A percentile compares a stretch with the other conserved stretches of the same genome.
phyloP scores from a whole-genome alignment of 2,113 vertebrate genomes.

The Clarias gariepinus region DNA sequence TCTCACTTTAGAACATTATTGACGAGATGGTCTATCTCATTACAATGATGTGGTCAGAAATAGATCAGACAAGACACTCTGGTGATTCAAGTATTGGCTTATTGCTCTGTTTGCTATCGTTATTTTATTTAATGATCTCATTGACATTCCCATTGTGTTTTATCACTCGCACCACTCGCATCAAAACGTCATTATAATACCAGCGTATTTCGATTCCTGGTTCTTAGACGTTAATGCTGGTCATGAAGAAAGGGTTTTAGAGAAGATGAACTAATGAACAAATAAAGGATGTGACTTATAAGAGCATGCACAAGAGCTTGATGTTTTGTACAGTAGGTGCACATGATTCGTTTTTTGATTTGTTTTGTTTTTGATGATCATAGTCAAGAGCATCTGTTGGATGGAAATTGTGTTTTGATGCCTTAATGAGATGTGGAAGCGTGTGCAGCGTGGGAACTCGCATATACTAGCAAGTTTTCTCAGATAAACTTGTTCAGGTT shows the following conservation, averaged over 20 bases:
- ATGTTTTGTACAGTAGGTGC: background rate
- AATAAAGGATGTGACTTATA: background rate
- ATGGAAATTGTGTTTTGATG: background rate
- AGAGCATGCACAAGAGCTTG: background rate
- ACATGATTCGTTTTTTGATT: background rate
- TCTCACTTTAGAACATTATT: background rate
- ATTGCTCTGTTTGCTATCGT: constrained; percentile 1
- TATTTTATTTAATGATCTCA: constrained; percentile 12
- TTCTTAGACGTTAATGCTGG: background rate
- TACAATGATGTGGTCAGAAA: constrained; percentile 3
- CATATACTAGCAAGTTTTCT: background rate
- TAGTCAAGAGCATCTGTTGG: background rate
- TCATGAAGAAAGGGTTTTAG: background rate
- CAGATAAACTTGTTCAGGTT: background rate
- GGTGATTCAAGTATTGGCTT: constrained; percentile 8
- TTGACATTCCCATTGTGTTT: background rate
- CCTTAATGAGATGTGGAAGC: background rate
- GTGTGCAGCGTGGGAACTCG: background rate
- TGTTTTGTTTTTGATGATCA: background rate
- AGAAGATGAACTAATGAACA: background rate
- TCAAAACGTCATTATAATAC: background rate
- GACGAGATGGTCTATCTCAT: background rate
- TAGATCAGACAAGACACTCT: background rate
- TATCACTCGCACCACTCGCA: background rate
- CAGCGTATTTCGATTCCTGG: background rate